Base-by-base conservation (phyloP, 2,888 invertebrate species). In the Eurois occulta region DNA sequence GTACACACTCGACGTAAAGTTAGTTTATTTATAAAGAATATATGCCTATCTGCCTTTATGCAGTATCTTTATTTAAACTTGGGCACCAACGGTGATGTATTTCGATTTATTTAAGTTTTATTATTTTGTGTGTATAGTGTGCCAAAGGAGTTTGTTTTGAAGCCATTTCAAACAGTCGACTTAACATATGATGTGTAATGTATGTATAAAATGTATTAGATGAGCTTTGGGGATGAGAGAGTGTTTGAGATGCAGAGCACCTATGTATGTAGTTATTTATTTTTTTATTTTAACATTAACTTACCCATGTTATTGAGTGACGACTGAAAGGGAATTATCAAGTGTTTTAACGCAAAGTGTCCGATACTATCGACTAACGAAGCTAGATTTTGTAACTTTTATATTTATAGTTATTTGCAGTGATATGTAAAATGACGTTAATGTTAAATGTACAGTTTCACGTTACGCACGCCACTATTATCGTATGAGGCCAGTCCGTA, bases 101-200 rank as follows among this genome's bases (percentile, higher is more conserved):
- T 90, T 91, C 81, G 78, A 80, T 86, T 87, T 87, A 86, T 85
- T 87, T 88, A 87, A 85, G 84, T 88, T 88, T 76, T 85, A 73
- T 89, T 90, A 86, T 85, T 80, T 90, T 86, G 83, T 88, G 85
- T 88, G 88, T 89, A 88, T 88, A 88, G 90, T 87, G 92, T 93
- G 93, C 93, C 93, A 94, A 94, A 94, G 78, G 91, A 86, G 86
- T 86, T 90, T 89, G 80, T 78, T 76, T 86, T 87, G 88, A 78
- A 84, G 87, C 87, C 87, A 86, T 88, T 86, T 79, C 75, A 84
- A 82, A 81, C 86, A 83, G 83, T 84, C 84, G 77, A 85, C 77
- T 75, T 83, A 79, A 84, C 84, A 82, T 77, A 83, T 86, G 79
- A 78, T 73, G 72, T 83, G 86, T 83, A 84, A 81, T 86, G 80